Evolutionary conservation across 1,140 invertebrate species (phyloP), one percentile per base, ranked within the genome.

Genomic region (Danaus melanippus): DNA sequence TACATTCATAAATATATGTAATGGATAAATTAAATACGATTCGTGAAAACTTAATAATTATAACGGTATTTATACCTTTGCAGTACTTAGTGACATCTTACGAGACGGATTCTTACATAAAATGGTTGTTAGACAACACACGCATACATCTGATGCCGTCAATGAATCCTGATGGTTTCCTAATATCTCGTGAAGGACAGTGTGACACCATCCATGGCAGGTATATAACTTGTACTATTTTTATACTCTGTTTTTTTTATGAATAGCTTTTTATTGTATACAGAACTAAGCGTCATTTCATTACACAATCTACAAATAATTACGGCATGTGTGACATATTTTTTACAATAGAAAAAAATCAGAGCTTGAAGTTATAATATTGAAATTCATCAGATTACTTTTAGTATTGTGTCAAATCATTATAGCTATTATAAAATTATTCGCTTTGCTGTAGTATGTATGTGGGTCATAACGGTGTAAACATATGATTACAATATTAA

Each of bases 161-260:
- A 4, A 94, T 97, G 93, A 97, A 97, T 78, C 96, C 96, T 0
- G 96, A 98, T 76, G 96, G 96, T 3, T 96, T 94, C 74, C 93
- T 95, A 60, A 92, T 94, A 4, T 94, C 96, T 1, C 91, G 92
- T 61, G 95, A 97, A 83, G 96, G 96, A 50, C 91, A 91, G 47
- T 98, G 96, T 72, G 93, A 94, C 58, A 95, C 95, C 45, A 92
- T 92, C 11, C 92, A 93, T 74, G 96, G 95, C 78, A 92, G 94
- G 92, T 95, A 45, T 3, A 3, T 45, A 10, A 9, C 12, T 32
- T 42, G 12, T 51, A 17, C 41, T 39, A 43, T 40, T 51, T 51
- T n/a, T 41, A 7, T 50, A 44, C 3, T 12, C 12, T 44, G 10
- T 43, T 43, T 43, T 43, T n/a, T 12, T 44, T 12, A 12, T 10